Base-by-base conservation (phyloP, 2,888 invertebrate species). In the Oegoconia quadripuncta region DNA sequence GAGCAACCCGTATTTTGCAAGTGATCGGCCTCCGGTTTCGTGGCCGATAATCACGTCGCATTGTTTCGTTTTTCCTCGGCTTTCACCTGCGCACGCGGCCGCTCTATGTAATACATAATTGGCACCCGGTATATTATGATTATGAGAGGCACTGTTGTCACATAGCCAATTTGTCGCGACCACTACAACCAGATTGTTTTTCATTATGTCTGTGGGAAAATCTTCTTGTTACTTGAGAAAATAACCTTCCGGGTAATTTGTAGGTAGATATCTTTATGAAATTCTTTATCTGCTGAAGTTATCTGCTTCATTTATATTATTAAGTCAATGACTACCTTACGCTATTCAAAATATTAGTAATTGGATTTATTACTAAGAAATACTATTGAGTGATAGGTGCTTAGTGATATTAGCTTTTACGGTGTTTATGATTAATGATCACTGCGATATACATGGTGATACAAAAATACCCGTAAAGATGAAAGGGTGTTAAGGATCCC, bases 51-150 rank as follows among this genome's bases (percentile, higher is more conserved):
- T 52, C 42, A 35, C 48, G 41, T 26, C 39, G 13, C 57, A 66
- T 67, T 74, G 71, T 71, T 49, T 66, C 33, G 47, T 52, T 67
- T 71, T 74, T 65, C 68, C 59, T 59, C 42, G 34, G 52, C 74
- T 75, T 74, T 71, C 74, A 59, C 66, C 38, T 18, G 37, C 39
- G 34, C 41, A 54, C 48, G 53, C 48, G 49, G 50, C 48, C 50
- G 54, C 52, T 62, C 55, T 59, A 65, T 64, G 66, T 64, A 64
- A 67, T 57, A 66, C 54, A 52, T 69, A 67, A 71, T 74, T 72
- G 46, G 46, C 29, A 16, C 12, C 29, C 32, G 27, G 36, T 40
- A 26, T 40, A 53, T 65, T 70, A 60, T 62, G 55, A n/a, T 66
- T 69, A 60, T 62, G 59, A 58, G 58, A 66, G 51, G 52, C 47